phyloP scores from a whole-genome alignment of 2,113 vertebrate species.

The zebrafish (Danio rerio) region GRCz12tu NC_133185.1:9478501-9479000 shows the following conservation, averaged over 20 bases:
- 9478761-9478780: not conserved
- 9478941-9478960: slow-evolving; percentile 77
- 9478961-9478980: not conserved
- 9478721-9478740: slow-evolving; percentile 45
- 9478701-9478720: slow-evolving; percentile 42
- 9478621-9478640: slow-evolving; percentile 26
- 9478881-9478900: slow-evolving; percentile 73
- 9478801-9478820: not conserved
- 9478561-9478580: not conserved
- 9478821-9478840: slow-evolving; percentile 63
- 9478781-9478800: not conserved
- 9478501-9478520: slow-evolving; percentile 59
- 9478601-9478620: not conserved
- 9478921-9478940: slow-evolving; percentile 75
- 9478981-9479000: no score
- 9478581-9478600: not conserved
- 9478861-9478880: slow-evolving; percentile 67
- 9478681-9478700: slow-evolving; percentile 38
- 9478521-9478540: not conserved
- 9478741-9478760: slow-evolving; percentile 9
- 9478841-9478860: slow-evolving; percentile 76
- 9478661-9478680: slow-evolving; percentile 8
- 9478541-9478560: no score
- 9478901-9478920: slow-evolving; percentile 72
- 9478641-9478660: slow-evolving; percentile 35